Percentiles rank a stretch among this genome's conserved stretches.
Conservation (phyloP, 2,888 invertebrate species). For the Rhamnusium bicolor region DNA sequence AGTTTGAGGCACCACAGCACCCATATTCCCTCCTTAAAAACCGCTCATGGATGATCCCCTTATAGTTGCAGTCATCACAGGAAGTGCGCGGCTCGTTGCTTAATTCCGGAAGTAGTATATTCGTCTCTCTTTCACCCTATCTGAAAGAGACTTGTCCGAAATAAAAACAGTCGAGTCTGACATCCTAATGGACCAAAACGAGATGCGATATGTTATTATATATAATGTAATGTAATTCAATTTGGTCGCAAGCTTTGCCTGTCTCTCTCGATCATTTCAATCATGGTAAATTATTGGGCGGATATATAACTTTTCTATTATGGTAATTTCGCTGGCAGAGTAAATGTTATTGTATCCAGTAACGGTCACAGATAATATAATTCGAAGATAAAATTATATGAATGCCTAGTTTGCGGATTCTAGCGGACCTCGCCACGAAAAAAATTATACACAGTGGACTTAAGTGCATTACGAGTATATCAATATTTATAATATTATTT, state of each 20-base stretch:
- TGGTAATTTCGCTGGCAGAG: background rate
- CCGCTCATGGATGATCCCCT: slow-evolving; percentile 47
- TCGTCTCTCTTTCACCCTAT: slow-evolving; percentile 54
- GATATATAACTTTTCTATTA: slow-evolving; percentile 20
- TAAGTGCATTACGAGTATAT: no score
- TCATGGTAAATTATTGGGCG: slow-evolving; percentile 19
- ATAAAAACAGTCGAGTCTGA: slow-evolving; percentile 48
- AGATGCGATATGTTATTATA: slow-evolving; percentile 54
- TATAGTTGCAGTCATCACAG: slow-evolving; percentile 62
- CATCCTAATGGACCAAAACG: slow-evolving; percentile 48
- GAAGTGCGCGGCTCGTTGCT: slow-evolving; percentile 63
- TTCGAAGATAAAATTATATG: background rate
- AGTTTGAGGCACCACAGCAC: background rate
- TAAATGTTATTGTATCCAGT: background rate
- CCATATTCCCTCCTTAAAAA: slow-evolving; percentile 5
- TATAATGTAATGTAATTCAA: slow-evolving; percentile 48
- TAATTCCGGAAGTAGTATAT: slow-evolving; percentile 63
- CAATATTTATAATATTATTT: no score
- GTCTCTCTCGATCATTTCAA: slow-evolving; percentile 16
- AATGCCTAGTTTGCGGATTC: background rate
- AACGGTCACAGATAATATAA: background rate
- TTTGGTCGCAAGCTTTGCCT: slow-evolving; percentile 20
- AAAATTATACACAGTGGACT: background rate
- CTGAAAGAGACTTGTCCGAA: slow-evolving; percentile 30
- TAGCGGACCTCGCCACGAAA: background rate